A percentile compares a stretch with the other conserved stretches of the same genome.
Conservation (phyloP, 2,113 vertebrate species). For the Anarhynchus alexandrinus region DNA sequence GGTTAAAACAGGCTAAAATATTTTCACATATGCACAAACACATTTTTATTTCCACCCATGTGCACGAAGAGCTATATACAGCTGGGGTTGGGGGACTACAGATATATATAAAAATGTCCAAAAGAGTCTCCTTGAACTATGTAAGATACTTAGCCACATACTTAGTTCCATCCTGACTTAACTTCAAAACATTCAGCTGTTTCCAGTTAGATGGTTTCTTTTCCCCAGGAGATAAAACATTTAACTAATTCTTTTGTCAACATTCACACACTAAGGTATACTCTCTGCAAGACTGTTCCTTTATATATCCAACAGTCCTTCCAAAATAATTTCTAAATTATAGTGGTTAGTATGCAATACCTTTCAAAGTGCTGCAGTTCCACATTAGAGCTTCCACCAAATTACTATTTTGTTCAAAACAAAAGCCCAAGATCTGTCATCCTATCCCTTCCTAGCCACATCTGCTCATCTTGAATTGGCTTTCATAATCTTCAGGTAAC, state of each 20-base stretch:
- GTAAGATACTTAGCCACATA: neutral
- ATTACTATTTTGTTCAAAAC: neutral
- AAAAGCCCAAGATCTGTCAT: neutral
- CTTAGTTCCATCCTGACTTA: neutral
- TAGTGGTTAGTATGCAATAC: neutral
- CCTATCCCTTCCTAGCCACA: neutral
- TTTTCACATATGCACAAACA: neutral
- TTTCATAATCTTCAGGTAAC: neutral
- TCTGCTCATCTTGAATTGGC: neutral
- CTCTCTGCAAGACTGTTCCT: neutral
- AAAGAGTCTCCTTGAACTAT: neutral
- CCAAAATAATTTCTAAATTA: neutral
- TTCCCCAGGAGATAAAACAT: neutral
- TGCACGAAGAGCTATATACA: neutral
- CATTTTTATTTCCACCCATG: neutral
- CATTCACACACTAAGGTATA: neutral
- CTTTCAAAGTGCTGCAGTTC: neutral
- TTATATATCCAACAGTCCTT: neutral
- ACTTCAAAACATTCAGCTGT: neutral
- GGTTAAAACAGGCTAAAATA: neutral
- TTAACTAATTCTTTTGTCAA: neutral
- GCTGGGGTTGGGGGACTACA: neutral
- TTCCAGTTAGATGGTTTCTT: neutral
- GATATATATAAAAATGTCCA: neutral
- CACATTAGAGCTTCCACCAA: neutral